phyloP scores from a whole-genome alignment of 2,888 invertebrate genomes.

The Nymphalis urticae region DNA sequence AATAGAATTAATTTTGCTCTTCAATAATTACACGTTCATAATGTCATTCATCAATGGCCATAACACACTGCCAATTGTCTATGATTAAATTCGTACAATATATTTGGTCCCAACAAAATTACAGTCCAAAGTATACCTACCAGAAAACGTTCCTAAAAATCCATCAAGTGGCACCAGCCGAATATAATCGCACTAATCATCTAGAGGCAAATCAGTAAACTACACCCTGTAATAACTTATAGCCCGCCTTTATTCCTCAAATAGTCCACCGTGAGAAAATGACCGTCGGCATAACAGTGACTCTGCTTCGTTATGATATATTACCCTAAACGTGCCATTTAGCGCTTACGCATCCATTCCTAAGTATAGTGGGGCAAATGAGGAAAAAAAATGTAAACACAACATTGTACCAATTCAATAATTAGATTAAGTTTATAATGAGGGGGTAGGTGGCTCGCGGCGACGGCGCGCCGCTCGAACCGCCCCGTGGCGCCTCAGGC shows the following conservation, averaged over 20 bases:
- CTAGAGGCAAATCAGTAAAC: constrained; percentile 66
- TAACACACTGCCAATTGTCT: not conserved
- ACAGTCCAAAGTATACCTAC: constrained; percentile 8
- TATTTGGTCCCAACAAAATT: constrained; percentile 10
- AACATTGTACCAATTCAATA: constrained; percentile 82
- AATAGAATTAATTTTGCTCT: no score
- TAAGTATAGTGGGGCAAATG: constrained; percentile 79
- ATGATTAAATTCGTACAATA: constrained; percentile 9
- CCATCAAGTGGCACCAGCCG: constrained; percentile 48
- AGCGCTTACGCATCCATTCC: constrained; percentile 77
- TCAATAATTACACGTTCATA: not conserved
- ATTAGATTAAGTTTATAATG: constrained; percentile 81
- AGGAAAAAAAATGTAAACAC: constrained; percentile 81
- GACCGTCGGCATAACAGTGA: constrained; percentile 66
- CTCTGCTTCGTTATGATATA: constrained; percentile 74
- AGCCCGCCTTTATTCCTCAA: constrained; percentile 50
- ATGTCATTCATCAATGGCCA: constrained; percentile 1
- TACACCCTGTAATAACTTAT: constrained; percentile 63
- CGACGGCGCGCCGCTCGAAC: constrained; percentile 72
- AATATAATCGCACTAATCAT: constrained; percentile 64
- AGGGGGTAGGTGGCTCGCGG: constrained; percentile 68
- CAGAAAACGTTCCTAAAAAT: constrained; percentile 26
- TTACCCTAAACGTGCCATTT: constrained; percentile 80
- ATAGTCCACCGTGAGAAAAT: constrained; percentile 69
- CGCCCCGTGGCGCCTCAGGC: constrained; percentile 79